Base-by-base conservation (phyloP, 2,113 vertebrate genomes). In the Gymnarchus niloticus region DNA sequence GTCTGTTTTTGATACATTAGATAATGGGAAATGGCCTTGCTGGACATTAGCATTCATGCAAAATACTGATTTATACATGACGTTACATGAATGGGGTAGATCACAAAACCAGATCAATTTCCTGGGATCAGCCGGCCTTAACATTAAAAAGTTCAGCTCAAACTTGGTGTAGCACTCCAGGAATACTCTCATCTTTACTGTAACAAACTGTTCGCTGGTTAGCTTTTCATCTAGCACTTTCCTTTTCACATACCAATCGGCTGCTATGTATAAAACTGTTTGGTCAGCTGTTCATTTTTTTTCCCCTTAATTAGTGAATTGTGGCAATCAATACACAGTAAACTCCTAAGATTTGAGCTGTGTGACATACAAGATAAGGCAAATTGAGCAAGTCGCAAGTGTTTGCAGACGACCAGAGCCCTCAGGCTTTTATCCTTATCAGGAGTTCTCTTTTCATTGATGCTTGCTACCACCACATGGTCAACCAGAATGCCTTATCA, bases 261-360 rank as follows among this genome's bases (percentile, higher is more conserved):
- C 33, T 41, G 28, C 28, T 73, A 33, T 41, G 19, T 17, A 19
- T 37, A 73, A 41, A 73, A 28, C 65, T 46, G 41, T 78, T 48
- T 78, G 23, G 76, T 25, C 76, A 80, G 54, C 54, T 56, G 6
- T 56, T 56, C 54, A 56, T 56, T 56, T 56, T 56, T 56, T 56
- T 56, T 56, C 54, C 54, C n/a, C n/a, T n/a, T n/a, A 73, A 73
- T 73, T 33, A 73, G 41, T 28, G 14, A 73, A 41, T 12, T 1
- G 14, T 73, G 65, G 52, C 3, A 85, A 57, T 81, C 23, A 77
- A 81, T 81, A 44, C 81, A 81, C 85, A 86, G 61, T 86, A 49
- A 59, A 57, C 52, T 81, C 77, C 78, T 77, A 49, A 85, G 84
- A 54, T 56, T 33, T 54, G 84, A 85, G 28, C 61, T 85, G 12